phyloP scores from a whole-genome alignment of 2,888 invertebrate species.

The Spatulosminthurus flaviceps region DNA sequence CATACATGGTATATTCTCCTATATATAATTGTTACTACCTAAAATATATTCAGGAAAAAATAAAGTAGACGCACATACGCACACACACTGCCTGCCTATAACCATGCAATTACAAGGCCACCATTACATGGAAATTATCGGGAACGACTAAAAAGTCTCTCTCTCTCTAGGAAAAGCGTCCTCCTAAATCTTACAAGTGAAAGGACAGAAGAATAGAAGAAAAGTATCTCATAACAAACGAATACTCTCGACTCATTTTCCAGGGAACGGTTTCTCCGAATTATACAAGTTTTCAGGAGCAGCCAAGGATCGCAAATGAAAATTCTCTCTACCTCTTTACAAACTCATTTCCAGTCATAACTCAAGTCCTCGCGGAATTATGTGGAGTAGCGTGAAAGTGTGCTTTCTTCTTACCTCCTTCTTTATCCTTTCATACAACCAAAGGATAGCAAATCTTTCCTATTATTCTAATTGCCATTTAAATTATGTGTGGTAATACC shows the following conservation, averaged over 20 bases:
- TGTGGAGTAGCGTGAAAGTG: not conserved
- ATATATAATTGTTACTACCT: not conserved
- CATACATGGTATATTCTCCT: too few relatives aligned
- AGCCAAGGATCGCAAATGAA: slow-evolving; percentile 7
- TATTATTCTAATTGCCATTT: slow-evolving; percentile 38
- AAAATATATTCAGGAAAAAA: not conserved
- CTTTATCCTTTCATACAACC: not conserved
- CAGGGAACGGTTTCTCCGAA: not conserved
- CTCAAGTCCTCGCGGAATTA: not conserved
- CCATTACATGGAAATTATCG: not conserved
- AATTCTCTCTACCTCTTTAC: not conserved
- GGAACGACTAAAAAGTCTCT: slow-evolving; percentile 10
- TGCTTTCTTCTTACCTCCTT: not conserved
- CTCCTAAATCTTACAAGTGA: slow-evolving; percentile 31
- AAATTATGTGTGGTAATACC: slow-evolving; percentile 31
- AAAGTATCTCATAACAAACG: not conserved
- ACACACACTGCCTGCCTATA: not conserved
- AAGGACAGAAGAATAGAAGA: slow-evolving; percentile 26
- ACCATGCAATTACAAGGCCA: not conserved
- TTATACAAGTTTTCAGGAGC: not conserved
- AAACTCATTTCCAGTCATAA: slow-evolving; percentile 22
- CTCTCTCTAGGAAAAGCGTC: slow-evolving; percentile 22
- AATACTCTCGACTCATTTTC: not conserved
- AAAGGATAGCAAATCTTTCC: slow-evolving; percentile 40
- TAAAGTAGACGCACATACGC: not conserved